Evolutionary conservation across 2,113 vertebrate species (phyloP).

Genomic region (Fregetta grallaria): DNA sequence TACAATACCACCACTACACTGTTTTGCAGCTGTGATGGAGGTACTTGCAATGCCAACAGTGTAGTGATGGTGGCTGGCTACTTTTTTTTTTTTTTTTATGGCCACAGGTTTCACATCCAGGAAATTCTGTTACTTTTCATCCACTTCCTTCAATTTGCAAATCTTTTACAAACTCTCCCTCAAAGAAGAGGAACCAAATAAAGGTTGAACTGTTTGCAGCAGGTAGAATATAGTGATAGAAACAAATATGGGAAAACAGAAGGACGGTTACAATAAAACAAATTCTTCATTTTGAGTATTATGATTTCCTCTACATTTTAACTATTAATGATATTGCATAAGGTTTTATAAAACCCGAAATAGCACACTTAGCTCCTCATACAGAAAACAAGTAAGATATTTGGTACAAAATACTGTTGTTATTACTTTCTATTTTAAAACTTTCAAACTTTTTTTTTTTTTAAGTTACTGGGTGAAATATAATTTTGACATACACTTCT

Average conservation of each 20-base stretch:
- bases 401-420: background rate
- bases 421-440: background rate
- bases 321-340: background rate
- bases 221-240: background rate
- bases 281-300: background rate
- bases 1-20: background rate
- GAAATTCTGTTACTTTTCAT: background rate
- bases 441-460: background rate
- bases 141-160: background rate
- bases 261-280: background rate
- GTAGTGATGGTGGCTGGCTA: background rate
- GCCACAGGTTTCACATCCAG: background rate
- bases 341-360: background rate
- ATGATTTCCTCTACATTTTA: background rate
- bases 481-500: background rate
- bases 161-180: background rate
- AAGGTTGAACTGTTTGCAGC: background rate
- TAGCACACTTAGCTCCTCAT: background rate
- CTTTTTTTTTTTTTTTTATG: too few species aligned
- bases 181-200: background rate
- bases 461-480: background rate
- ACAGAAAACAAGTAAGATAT: background rate
- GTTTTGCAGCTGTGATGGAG: background rate
- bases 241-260: background rate
- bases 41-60: background rate